Base-by-base conservation (phyloP, 2,888 invertebrate genomes). In the Temnothorax ravouxi region DNA sequence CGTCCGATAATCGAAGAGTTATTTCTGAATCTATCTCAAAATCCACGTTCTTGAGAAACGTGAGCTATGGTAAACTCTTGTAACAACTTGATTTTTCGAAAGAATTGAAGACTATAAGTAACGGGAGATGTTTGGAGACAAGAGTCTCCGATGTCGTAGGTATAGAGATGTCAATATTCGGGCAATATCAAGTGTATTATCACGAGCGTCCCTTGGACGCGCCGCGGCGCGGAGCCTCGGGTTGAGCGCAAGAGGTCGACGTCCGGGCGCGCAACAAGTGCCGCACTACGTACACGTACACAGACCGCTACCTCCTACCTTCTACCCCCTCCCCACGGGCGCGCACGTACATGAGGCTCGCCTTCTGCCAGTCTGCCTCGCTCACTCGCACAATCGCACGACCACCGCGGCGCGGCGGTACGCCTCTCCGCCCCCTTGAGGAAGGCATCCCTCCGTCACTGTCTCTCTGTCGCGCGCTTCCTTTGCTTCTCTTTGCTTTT, bases 261-360 rank as follows among this genome's bases (percentile, higher is more conserved):
- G 94, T 92, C 94, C 94, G 94, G 93, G 92, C 93, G 94, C 94
- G 94, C 94, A 94, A 94, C 94, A 94, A 94, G 94, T 94, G 94
- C 94, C 93, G 93, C 93, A 93, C 92, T 93, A 91, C 91, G 90
- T 90, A 90, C 91, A 91, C 92, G 92, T 90, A 92, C 90, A 90
- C 91, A 87, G 91, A 87, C 88, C 89, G 84, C 87, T 84, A 84
- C 89, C 86, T 84, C 56, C 59, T 34, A 18, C 82, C 52, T 72
- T 76, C 69, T n/a, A n/a, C 59, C 79, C 75, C 29, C 72, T 38
- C 61, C 41, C n/a, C 69, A 11, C 54, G 52, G 56, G 18, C 15
- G 71, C 44, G 79, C 66, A 77, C 66, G 67, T 41, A 84, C 62
- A 81, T 52, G 66, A 15, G 56, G 18, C 84, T 71, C 71, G n/a